Base-by-base conservation (phyloP, 2,113 vertebrate species). In the Gymnarchus niloticus region DNA sequence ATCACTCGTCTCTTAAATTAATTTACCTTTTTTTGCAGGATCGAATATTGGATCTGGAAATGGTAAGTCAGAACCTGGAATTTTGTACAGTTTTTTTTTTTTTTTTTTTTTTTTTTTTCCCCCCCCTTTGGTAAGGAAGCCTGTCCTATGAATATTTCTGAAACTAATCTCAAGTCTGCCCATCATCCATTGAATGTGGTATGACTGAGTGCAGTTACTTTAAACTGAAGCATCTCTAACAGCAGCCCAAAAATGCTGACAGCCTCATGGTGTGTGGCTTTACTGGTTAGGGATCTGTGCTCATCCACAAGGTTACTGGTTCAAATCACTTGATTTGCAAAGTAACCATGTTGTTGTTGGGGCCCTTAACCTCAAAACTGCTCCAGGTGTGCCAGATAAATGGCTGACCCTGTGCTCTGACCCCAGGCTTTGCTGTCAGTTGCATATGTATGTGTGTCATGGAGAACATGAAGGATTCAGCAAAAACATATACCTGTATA, bases 1-100 rank as follows among this genome's bases (percentile, higher is more conserved):
- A 83, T 86, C 28, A 69, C 10, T 46, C 14, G 73, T 37, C 51
- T 76, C 46, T 14, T 78, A 41, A 46, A 5, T 21, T 6, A 19
- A 46, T 59, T 46, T 88, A 44, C 90, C 14, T 91, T 25, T 91
- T 28, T 88, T 89, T 28, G 3, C 87, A 95, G 93, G 92, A 93
- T 65, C 90, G 91, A 37, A 88, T 94, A 1, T 80, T 92, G 90
- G 93, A 94, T 88, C 88, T 95, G 56, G 93, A 95, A 87, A 88
- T 84, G 92, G 94, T 95, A 89, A 92, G 93, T n/a, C n/a, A 46
- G 48, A 33, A 56, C 44, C 37, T 21, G 17, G 12, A 6, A 78
- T 46, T 37, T 48, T 78, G 3, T 7, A 12, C 46, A 21, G 21
- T 78, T 48, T 78, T 33, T 48, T 17, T 10, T 25, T 37, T 76